Base-by-base conservation (phyloP, 2,888 invertebrate species). In the Amblyjoppa proteus region DNA sequence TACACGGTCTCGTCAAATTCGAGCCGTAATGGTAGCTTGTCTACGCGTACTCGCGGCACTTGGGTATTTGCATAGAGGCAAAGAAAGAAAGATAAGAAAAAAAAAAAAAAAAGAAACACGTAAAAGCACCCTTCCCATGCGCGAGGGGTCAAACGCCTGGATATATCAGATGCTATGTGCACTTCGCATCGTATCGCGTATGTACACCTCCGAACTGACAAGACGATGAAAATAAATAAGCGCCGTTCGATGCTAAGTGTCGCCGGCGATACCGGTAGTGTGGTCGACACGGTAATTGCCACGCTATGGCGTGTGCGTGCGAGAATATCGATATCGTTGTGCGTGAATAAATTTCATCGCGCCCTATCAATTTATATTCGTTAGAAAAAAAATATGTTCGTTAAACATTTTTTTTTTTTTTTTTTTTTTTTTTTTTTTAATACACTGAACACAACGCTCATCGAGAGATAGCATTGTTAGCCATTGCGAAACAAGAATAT, bases 281-380 rank as follows among this genome's bases (percentile, higher is more conserved):
- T 11, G 11, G 13, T 28, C 58, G 78, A 78, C 83, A 78, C 56
- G 49, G 73, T 83, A 83, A 83, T 83, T 83, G 73, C 82, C 20
- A 83, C 68, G 41, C 41, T 41, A 25, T 58, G 7, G 25, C 41
- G 41, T 69, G 20, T 56, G 71, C 82, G 68, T 83, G 73, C 49
- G 16, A 38, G 38, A 64, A 58, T 45, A 58, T 45, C 68, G 73
- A 61, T 82, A 66, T 77, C 20, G 41, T 49, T 56, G 56, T 51
- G 66, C 25, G 41, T 25, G 11, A 34, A 45, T 58, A n/a, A 28
- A 11, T 58, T 28, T 58, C 28, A 58, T 28, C 25, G 58, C 28
- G 3, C 25, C 25, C 25, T 28, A 58, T 28, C 11, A 1, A 56
- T 58, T 45, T 58, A 2, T 38, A 5, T 38, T 13, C 0, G 20